phyloP scores from a whole-genome alignment of 2,888 invertebrate species.

The Ichneumon xanthorius region DNA sequence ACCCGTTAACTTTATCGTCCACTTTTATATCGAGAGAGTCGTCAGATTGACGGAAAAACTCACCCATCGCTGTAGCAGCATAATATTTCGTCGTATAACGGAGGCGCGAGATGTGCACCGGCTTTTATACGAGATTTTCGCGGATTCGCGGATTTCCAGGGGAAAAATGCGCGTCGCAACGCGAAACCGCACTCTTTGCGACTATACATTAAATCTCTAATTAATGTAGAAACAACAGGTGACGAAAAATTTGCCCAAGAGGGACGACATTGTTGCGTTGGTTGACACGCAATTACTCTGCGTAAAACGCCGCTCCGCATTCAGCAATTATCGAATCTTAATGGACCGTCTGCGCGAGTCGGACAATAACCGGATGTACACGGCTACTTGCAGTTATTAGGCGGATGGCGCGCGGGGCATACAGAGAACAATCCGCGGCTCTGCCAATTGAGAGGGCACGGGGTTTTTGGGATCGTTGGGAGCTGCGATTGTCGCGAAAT shows the following conservation, averaged over 20 bases:
- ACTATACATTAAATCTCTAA: conserved; percentile 69
- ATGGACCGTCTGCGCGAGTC: conserved; percentile 8
- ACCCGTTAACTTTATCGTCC: not conserved
- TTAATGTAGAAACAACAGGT: conserved; percentile 48
- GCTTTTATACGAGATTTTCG: conserved; percentile 74
- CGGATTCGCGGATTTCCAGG: conserved; percentile 33
- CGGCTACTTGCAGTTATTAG: not conserved
- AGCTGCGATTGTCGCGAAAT: not conserved
- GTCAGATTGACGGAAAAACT: conserved; percentile 56
- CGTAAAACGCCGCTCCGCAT: not conserved
- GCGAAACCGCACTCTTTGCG: conserved; percentile 73
- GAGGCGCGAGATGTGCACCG: conserved; percentile 57
- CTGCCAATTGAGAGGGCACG: not conserved
- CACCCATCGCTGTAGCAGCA: conserved; percentile 80
- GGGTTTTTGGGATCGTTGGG: not conserved
- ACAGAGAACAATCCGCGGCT: not conserved
- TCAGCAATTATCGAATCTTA: not conserved
- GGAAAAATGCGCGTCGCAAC: conserved; percentile 22
- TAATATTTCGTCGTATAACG: conserved; percentile 74
- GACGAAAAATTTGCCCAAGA: conserved; percentile 53
- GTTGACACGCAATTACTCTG: conserved; percentile 19
- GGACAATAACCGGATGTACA: not conserved
- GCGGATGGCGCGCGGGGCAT: not conserved
- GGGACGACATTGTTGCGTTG: conserved; percentile 42
- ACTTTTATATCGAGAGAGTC: not conserved